Evolutionary conservation across 2,888 invertebrate genomes (phyloP), one percentile per base, ranked within the genome.

Genomic region (Erebia epiphron): DNA sequence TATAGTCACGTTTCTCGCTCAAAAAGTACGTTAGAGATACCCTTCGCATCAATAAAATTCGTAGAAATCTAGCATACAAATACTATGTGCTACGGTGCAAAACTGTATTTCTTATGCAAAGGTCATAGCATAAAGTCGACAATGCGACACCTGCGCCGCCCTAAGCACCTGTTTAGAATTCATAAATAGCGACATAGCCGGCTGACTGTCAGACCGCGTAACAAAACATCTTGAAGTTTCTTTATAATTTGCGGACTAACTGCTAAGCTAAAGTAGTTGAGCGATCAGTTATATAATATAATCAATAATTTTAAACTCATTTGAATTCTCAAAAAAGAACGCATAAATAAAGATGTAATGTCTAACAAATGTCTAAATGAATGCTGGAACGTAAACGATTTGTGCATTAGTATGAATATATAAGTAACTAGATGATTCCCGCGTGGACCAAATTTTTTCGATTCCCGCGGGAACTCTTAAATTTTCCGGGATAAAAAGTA

Each of bases 81-180:
- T 56, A 70, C 41, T 74, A 64, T 68, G 70, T 69, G 73, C 68
- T 70, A 70, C 71, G 72, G 69, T 75, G 75, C 74, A 79, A 82
- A 79, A 77, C 76, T 74, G 81, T 86, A 81, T 90, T 77, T 89
- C 87, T 90, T 89, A 90, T 90, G 87, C 87, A 86, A 86, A 88
- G 83, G 88, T 85, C 86, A 89, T 86, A 87, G 84, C 82, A 81
- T 85, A 87, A 87, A 84, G 82, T 86, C 82, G 87, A 88, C 86
- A 87, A 87, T 86, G 86, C 80, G 83, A 85, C 91, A 91, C 89
- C 91, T 91, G 91, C 89, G 81, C 79, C 76, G 82, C 80, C 80
- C 78, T 75, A 72, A 74, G 80, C 90, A 90, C 91, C 90, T 91
- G 90, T 86, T 81, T 83, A 78, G 90, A 89, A 90, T 91, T 86